Conservation (phyloP, 2,888 invertebrate species). For the Caenorhabditis doughertyi region DNA sequence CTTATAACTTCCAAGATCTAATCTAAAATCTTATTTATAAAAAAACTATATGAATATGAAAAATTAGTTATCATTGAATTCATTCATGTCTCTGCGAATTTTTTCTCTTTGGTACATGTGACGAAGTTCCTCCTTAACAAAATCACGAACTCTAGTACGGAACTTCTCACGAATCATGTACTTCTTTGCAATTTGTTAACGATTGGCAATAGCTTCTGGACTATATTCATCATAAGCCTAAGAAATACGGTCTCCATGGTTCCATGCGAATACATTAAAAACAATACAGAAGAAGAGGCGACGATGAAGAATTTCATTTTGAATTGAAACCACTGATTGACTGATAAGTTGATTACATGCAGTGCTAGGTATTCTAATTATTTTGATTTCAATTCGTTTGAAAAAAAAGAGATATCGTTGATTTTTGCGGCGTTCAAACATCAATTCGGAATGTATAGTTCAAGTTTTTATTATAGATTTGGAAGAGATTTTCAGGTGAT, state of each 20-base stretch:
- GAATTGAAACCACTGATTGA: background rate
- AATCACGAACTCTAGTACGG: slow-evolving; percentile 13
- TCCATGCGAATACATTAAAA: slow-evolving; percentile 16
- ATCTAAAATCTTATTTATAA: background rate
- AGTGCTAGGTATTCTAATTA: too few relatives aligned
- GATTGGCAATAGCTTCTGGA: slow-evolving; percentile 14
- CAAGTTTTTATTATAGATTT: too few relatives aligned
- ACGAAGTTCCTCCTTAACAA: slow-evolving; percentile 5
- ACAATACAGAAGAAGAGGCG: slow-evolving; percentile 33
- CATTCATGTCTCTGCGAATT: slow-evolving; percentile 23
- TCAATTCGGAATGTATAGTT: too few relatives aligned
- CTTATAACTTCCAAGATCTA: background rate
- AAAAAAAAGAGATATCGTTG: too few relatives aligned
- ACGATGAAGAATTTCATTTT: slow-evolving; percentile 25
- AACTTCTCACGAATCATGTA: slow-evolving; percentile 28
- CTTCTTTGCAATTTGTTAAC: slow-evolving; percentile 13
- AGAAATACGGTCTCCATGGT: slow-evolving; percentile 14
- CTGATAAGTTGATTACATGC: background rate
- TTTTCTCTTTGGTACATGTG: slow-evolving; percentile 7
- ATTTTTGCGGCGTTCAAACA: too few relatives aligned
- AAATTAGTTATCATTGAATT: background rate
- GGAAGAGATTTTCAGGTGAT: too few relatives aligned
- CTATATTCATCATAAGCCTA: background rate
- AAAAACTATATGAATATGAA: background rate
- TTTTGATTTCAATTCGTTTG: too few relatives aligned